These are phyloP conservation scores for Samia ricini DNA, from an alignment of 1,140 invertebrate species.

Conservation along the genomic window DNA sequence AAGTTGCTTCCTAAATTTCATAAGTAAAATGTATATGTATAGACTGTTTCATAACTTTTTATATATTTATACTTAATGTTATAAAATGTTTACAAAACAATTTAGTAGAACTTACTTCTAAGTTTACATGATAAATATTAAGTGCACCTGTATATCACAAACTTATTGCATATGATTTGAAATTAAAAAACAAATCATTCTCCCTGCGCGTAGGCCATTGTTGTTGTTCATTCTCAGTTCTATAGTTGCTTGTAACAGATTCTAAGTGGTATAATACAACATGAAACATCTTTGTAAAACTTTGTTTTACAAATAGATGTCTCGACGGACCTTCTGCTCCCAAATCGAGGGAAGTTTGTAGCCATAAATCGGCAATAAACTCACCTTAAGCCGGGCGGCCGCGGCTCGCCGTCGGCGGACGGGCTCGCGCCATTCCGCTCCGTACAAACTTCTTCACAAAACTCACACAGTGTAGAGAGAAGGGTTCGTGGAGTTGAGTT, in stretches of 20 bases:
- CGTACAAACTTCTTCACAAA: conserved; percentile 67
- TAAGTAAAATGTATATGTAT: too few relatives aligned
- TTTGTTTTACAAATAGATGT: conserved; percentile 61
- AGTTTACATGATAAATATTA: background rate
- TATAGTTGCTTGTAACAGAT: conserved; percentile 22
- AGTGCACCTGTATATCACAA: background rate
- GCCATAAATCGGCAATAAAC: conserved; percentile 73
- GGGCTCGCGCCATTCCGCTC: conserved; percentile 61
- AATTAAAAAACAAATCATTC: conserved; percentile 8
- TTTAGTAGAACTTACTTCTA: too few relatives aligned
- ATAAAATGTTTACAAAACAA: too few relatives aligned
- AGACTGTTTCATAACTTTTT: too few relatives aligned
- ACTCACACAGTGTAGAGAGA: conserved; percentile 61
- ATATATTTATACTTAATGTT: too few relatives aligned
- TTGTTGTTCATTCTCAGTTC: conserved; percentile 13
- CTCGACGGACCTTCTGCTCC: conserved; percentile 45
- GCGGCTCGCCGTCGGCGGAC: conserved; percentile 68
- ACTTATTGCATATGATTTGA: background rate
- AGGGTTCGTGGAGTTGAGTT: conserved; percentile 60
- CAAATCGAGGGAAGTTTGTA: conserved; percentile 45
- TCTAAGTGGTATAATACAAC: conserved; percentile 28
- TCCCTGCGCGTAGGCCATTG: conserved; percentile 48
- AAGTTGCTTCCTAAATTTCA: background rate
- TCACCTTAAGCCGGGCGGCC: conserved; percentile 71
- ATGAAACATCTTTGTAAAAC: conserved; percentile 43